Evolutionary conservation across 2,113 vertebrate genomes (phyloP).

Genomic region (Murina feae): DNA sequence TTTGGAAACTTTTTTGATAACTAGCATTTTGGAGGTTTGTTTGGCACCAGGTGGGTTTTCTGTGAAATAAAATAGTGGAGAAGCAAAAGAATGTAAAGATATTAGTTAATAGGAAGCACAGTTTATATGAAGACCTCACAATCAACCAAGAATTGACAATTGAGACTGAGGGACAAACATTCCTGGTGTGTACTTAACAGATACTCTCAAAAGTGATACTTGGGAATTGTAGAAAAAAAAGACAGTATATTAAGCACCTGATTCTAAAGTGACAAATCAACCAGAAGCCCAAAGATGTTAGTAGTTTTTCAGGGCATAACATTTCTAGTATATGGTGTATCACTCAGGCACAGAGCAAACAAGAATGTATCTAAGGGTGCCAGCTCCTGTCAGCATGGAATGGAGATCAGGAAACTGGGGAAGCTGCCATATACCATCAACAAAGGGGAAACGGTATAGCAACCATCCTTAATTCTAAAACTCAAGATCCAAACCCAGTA

Average conservation of each 20-base stretch:
- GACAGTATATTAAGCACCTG: background rate
- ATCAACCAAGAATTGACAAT: slow-evolving; percentile 3
- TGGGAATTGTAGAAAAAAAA: background rate
- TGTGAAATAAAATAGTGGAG: slow-evolving; percentile 71
- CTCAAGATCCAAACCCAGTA: background rate
- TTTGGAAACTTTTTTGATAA: slow-evolving; percentile 99
- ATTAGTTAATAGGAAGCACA: background rate
- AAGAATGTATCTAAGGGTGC: background rate
- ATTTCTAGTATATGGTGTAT: background rate
- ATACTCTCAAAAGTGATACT: background rate
- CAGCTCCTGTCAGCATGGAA: background rate
- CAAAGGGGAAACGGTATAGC: background rate
- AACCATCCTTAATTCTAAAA: background rate
- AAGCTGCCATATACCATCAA: background rate
- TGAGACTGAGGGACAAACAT: background rate
- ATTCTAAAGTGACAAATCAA: slow-evolving; percentile 17
- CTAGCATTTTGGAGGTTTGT: slow-evolving; percentile 98
- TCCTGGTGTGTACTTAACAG: background rate
- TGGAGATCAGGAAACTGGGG: background rate
- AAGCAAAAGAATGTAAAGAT: slow-evolving; percentile 34
- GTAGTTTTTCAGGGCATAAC: background rate
- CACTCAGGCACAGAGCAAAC: background rate
- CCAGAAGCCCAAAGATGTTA: background rate
- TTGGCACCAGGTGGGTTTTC: slow-evolving; percentile 99
- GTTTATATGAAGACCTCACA: background rate